Evolutionary conservation across 2,797 vertebrate species (phyloP).

Genomic region (Notolabrus celidotus): DNA sequence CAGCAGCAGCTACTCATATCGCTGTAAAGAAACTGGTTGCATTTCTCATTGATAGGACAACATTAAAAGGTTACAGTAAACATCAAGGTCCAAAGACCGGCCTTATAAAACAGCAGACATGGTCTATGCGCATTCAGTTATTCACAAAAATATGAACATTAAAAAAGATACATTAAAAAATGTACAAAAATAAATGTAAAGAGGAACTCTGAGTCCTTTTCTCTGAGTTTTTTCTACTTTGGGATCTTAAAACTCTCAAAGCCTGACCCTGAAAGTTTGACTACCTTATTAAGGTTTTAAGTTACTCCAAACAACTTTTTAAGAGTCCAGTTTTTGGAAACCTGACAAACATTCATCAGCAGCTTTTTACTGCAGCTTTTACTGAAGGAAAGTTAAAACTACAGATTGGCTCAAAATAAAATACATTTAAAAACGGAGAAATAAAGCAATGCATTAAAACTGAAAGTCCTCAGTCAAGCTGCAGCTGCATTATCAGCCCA

Average conservation of each 20-base stretch:
- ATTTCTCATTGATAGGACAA: background rate
- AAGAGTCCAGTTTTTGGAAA: too few species aligned
- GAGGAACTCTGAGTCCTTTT: too few species aligned
- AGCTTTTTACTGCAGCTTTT: background rate
- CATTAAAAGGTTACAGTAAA: background rate
- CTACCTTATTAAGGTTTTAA: too few species aligned
- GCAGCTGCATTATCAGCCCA: background rate
- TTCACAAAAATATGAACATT: background rate
- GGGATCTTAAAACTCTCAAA: background rate
- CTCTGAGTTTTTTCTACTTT: background rate
- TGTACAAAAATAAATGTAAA: background rate
- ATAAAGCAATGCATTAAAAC: background rate
- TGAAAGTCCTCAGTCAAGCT: background rate
- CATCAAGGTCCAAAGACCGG: background rate
- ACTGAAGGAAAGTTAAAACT: background rate
- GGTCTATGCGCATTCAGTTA: background rate
- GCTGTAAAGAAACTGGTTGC: background rate
- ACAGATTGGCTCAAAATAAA: background rate
- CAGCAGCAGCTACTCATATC: too few species aligned
- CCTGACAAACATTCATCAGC: background rate
- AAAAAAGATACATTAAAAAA: constrained; percentile 2
- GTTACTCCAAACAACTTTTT: too few species aligned
- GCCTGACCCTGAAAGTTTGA: too few species aligned
- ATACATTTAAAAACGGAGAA: background rate
- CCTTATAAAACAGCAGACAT: background rate